Evolutionary conservation across 2,888 invertebrate genomes (phyloP), one percentile per base, ranked within the genome.

Genomic region (Hoplodrina ambigua): DNA sequence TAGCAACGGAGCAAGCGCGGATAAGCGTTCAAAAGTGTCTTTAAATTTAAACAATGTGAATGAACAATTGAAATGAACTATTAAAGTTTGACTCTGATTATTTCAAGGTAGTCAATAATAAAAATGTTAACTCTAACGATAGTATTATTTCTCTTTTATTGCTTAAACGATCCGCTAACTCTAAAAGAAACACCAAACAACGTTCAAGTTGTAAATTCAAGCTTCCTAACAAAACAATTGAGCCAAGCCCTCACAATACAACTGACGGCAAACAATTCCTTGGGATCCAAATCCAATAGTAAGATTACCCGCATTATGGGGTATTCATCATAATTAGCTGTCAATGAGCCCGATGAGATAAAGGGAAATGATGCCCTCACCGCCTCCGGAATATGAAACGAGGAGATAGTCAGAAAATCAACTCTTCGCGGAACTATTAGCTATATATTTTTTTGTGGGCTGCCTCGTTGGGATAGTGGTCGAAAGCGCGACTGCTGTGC

Each of bases 241-340:
- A n/a, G 30, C 33, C 20, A 11, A 41, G 4, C n/a, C 41, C 25
- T 30, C 19, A 20, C 37, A 30, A 72, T 19, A 50, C n/a, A 25
- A 67, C 54, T 44, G 20, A 54, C 19, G 15, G n/a, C 7, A 30
- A 68, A 68, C 50, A 61, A 55, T 61, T 64, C 19, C 30, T 52
- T 20, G 13, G 17, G 49, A 53, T 11, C 11, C 19, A 52, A 60
- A 60, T 56, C 19, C 30, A 64, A 61, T 52, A 17, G 44, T 49
- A 30, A 55, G 62, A 77, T 68, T 41, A 67, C 44, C 55, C 65
- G 37, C 37, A 49, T 81, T 81, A 77, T 60, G 7, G 44, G 50
- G 59, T 58, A 68, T 64, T 74, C 61, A 82, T 82, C 67, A 75
- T 82, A 82, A 84, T 82, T 82, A 59, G 61, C 74, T 77, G 82